A percentile compares a stretch with the other conserved stretches of the same genome.
These are phyloP conservation scores for Lemur catta DNA, from an alignment of 2,797 vertebrate species.

Conservation along the genomic window DNA sequence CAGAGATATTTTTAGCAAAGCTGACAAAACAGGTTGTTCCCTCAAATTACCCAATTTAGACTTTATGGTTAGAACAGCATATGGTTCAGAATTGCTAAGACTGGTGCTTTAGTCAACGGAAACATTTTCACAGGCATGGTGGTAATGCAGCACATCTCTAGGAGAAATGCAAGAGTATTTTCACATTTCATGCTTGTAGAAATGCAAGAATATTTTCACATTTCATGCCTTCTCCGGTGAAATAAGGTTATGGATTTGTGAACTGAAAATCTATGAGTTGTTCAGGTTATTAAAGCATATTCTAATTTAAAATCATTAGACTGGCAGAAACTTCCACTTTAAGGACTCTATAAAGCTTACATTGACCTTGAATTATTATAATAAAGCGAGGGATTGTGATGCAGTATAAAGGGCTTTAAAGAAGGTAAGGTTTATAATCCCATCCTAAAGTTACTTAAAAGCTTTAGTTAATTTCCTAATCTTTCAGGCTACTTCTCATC, in stretches of 20 bases:
- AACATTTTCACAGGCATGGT: background rate
- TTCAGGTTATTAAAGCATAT: background rate
- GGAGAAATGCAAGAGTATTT: background rate
- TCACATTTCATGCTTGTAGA: background rate
- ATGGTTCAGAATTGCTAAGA: background rate
- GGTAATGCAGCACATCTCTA: background rate
- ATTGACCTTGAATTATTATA: background rate
- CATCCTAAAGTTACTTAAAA: background rate
- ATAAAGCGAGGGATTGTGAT: background rate
- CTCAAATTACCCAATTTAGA: background rate
- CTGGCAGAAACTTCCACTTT: background rate
- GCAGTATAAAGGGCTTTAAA: background rate
- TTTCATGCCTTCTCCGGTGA: background rate
- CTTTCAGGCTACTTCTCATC: background rate
- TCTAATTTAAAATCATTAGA: background rate
- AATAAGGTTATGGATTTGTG: background rate
- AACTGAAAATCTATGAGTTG: background rate
- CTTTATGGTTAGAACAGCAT: background rate
- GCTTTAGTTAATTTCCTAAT: background rate
- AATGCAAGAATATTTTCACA: background rate
- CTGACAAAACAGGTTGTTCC: background rate
- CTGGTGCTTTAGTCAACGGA: background rate
- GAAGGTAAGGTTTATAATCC: background rate
- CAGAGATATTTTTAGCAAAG: conserved; percentile 9
- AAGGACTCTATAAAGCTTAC: background rate